Conservation (phyloP, 2,113 vertebrate species). For the Centrocercus urophasianus region DNA sequence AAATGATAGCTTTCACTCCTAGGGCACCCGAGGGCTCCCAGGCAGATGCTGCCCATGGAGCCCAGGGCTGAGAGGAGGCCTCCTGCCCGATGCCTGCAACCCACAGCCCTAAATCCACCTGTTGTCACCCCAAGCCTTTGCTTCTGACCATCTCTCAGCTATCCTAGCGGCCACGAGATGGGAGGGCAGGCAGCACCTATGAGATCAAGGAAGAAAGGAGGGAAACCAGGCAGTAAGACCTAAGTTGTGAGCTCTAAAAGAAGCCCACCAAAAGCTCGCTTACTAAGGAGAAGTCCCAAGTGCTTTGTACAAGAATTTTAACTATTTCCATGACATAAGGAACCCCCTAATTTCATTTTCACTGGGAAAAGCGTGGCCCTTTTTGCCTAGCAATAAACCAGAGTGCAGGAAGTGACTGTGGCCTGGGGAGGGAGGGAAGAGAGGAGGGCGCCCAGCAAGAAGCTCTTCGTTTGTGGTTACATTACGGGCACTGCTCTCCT, state of each 20-base stretch:
- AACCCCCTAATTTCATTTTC: not conserved
- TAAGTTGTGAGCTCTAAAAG: not conserved
- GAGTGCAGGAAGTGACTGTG: not conserved
- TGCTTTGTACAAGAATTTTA: not conserved
- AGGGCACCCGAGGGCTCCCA: not conserved
- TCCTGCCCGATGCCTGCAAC: not conserved
- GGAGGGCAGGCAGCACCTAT: not conserved
- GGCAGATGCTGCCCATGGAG: not conserved
- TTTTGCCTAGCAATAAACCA: not conserved
- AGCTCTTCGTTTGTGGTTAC: not conserved
- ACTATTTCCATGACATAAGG: not conserved
- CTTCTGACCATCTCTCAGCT: not conserved
- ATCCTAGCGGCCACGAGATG: not conserved
- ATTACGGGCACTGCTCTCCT: not conserved
- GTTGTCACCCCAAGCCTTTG: not conserved
- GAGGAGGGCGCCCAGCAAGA: not conserved
- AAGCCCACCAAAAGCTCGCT: not conserved
- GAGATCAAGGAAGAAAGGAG: not conserved
- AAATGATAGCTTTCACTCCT: slow-evolving; percentile 36
- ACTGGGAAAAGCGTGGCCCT: not conserved
- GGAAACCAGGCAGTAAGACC: not conserved
- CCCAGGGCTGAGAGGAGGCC: not conserved
- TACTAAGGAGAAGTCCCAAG: not conserved
- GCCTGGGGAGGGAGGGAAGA: not conserved
- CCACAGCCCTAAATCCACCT: rapidly evolving